Evolutionary conservation across 1,140 invertebrate species (phyloP), one percentile per base, ranked within the genome.

Genomic region (Scaptomyza graminum): DNA sequence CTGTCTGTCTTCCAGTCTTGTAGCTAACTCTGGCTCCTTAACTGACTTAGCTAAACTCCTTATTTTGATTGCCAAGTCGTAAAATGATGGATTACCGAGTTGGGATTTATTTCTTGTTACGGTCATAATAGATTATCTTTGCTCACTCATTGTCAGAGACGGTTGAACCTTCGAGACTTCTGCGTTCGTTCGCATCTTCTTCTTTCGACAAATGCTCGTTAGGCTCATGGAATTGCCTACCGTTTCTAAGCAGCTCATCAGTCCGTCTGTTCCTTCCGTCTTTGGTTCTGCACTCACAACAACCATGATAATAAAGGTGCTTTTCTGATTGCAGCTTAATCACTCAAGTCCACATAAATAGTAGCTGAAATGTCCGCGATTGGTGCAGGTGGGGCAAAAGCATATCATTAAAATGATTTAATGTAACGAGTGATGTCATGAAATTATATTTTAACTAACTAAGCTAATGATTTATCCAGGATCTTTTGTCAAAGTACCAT

Each of bases 31-130:
- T 25, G 56, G 49, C 43, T 60, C 59, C 41, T 51, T 79, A 54
- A 61, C 62, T 55, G 57, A 59, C 73, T 76, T 87, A 74, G 77
- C 64, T 87, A 85, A 85, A 87, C 82, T 85, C 82, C 82, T 87
- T 85, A 84, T 85, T 85, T 87, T 85, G 82, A 85, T 85, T 81
- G 74, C 82, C 51, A 66, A 87, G 70, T 87, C 66, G 82, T 81
- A 87, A 85, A 85, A 87, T 87, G 83, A 87, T 87, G 82, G 83
- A 87, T 87, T 82, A 87, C 75, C 71, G 75, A 87, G 83, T 82
- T 82, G 78, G 82, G 83, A 87, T 76, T 87, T 87, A 73, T 76
- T 82, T 82, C 82, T 87, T 76, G 82, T 87, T 85, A 85, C 74
- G 82, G 82, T 85, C 82, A 85, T 87, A 85, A 85, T 87, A 87